Percentiles rank a stretch among this genome's conserved stretches.
Conservation (phyloP, 1,140 invertebrate species). For the Drosophila busckii region DNA sequence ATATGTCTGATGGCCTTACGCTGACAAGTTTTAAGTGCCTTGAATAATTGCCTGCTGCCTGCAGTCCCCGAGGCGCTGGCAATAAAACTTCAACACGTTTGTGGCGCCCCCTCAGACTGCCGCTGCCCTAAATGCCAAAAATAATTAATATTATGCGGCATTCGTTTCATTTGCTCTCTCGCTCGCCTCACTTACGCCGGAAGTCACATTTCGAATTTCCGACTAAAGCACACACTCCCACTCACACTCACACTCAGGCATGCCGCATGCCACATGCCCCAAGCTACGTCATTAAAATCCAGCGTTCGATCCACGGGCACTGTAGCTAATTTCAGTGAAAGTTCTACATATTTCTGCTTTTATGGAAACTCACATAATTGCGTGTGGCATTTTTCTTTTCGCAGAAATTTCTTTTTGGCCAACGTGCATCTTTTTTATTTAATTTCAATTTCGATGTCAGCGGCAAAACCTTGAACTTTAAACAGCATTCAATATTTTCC, state of each 20-base stretch:
- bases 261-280: background rate
- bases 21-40: constrained; percentile 24
- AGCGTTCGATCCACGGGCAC: too few species aligned
- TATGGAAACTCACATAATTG: too few species aligned
- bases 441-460: constrained; percentile 10
- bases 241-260: background rate
- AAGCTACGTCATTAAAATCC: constrained; percentile 31
- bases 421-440: too few species aligned
- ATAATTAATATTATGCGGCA: constrained; percentile 29
- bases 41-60: constrained; percentile 25
- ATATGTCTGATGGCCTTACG: constrained; percentile 4
- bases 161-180: constrained; percentile 24
- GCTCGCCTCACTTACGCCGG: constrained; percentile 6
- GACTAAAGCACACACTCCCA: background rate
- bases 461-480: background rate
- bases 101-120: background rate
- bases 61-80: constrained; percentile 12
- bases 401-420: too few species aligned
- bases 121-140: constrained; percentile 7
- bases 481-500: constrained; percentile 24
- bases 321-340: too few species aligned
- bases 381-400: too few species aligned
- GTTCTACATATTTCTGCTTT: too few species aligned
- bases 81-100: constrained; percentile 30
- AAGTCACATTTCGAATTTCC: constrained; percentile 19